Conservation (phyloP, 2,888 invertebrate genomes). For the Aromia moschata region DNA sequence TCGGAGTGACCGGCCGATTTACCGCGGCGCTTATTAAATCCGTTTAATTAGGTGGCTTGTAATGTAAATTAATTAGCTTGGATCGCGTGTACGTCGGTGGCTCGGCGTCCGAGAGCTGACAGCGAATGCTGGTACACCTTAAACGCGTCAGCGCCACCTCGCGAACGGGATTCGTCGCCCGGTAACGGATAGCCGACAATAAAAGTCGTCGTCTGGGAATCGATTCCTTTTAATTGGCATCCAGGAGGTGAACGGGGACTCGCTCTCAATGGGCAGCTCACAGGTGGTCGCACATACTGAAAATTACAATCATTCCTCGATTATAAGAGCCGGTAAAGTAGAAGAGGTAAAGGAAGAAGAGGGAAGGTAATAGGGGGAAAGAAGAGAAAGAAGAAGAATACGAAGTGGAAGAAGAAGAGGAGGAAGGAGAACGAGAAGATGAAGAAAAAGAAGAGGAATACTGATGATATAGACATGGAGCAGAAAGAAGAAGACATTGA, state of each 20-base stretch:
- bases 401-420: too few relatives aligned
- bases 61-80: slow-evolving; percentile 58
- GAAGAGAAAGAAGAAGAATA: too few relatives aligned
- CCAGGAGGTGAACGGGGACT: background rate
- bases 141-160: background rate
- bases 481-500: too few relatives aligned
- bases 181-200: slow-evolving; percentile 1
- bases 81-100: slow-evolving; percentile 51
- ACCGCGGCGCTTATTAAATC: slow-evolving; percentile 51
- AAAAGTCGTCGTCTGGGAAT: slow-evolving; percentile 1
- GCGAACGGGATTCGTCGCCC: slow-evolving; percentile 1
- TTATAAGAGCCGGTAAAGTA: too few relatives aligned
- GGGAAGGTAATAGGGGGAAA: too few relatives aligned
- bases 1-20: slow-evolving; percentile 33
- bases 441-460: too few relatives aligned
- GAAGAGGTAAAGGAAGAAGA: too few relatives aligned
- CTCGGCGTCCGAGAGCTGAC: slow-evolving; percentile 4
- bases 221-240: background rate
- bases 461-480: too few relatives aligned
- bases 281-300: background rate
- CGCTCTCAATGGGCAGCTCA: background rate
- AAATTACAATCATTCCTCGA: too few relatives aligned
- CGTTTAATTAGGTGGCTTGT: slow-evolving; percentile 58
- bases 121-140: slow-evolving; percentile 7
- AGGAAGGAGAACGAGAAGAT: too few relatives aligned